These are phyloP conservation scores for Gadus macrocephalus DNA, from an alignment of 2,113 vertebrate genomes.

Conservation along the genomic window DNA sequence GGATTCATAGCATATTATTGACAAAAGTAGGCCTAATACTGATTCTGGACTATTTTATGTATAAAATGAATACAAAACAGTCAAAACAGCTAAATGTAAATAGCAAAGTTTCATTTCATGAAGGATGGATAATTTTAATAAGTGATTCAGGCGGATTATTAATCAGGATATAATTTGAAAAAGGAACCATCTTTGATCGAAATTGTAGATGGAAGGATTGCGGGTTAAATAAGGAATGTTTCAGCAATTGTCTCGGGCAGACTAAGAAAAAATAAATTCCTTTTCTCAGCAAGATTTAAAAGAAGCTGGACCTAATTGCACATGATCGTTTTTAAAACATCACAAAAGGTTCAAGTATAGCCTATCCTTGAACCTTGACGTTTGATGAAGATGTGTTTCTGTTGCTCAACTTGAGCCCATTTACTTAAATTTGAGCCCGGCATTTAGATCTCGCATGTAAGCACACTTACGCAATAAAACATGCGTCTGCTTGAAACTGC, in stretches of 20 bases:
- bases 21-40: too few species aligned
- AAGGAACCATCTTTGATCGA: not conserved
- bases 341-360: conserved; percentile 6
- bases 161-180: not conserved
- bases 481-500: conserved; percentile 11
- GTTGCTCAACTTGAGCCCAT: too few species aligned
- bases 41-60: too few species aligned
- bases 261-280: conserved; percentile 4
- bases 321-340: conserved; percentile 28
- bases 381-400: not conserved
- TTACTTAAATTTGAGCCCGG: not conserved
- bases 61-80: too few species aligned
- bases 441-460: conserved; percentile 17
- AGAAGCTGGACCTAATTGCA: conserved; percentile 40
- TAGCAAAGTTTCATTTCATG: too few species aligned
- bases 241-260: conserved; percentile 37
- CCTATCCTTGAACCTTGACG: not conserved
- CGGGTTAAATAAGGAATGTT: not conserved
- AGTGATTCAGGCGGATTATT: too few species aligned
- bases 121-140: too few species aligned
- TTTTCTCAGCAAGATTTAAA: conserved; percentile 24
- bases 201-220: not conserved
- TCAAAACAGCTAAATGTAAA: too few species aligned
- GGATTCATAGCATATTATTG: too few species aligned
- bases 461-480: conserved; percentile 19